Base-by-base conservation (phyloP, 2,113 vertebrate species). In the Cebidichthys violaceus region DNA sequence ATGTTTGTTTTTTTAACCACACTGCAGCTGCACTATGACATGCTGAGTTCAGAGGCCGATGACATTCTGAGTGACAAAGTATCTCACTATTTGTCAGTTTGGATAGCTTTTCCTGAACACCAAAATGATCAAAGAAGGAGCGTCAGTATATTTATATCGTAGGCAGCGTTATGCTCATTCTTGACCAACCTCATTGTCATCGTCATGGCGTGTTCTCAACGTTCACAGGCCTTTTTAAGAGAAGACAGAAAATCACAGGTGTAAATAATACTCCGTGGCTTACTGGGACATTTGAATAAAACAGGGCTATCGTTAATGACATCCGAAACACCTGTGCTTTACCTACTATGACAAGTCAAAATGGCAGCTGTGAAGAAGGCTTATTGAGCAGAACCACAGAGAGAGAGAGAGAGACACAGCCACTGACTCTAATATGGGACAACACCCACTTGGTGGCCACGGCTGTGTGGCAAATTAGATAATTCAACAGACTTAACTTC, bases 321-420 rank as follows among this genome's bases (percentile, higher is more conserved):
- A 20, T 22, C 18, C 20, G 7, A 7, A 50, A 50, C 47, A 52
- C 50, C 50, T 52, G 50, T 22, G 50, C 50, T 22, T 55, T 43
- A 18, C 45, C 67, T 22, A 17, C 20, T 18, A 17, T 50, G 29
- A 29, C 52, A 59, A 71, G n/a, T 71, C 9, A 27, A 41, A 59
- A 33, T 61, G 39, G 13, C 39, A 6, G 29, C 7, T 33, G 18
- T 43, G 39, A 61, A 47, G n/a, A n/a, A 10, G 52, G 17, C 35
- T 59, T n/a, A 45, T 61, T 20, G 70, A 33, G 33, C 9, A 41
- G n/a, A 72, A 72, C 35, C 69, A 47, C 27, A 37, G 29, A 47
- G 18, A 33, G 33, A 33, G 29, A 47, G 18, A 33, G 33, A 33
- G 14, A 61, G 6, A 43, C 37, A 43, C 18, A 43, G 47, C 17